phyloP scores from a whole-genome alignment of 2,113 vertebrate species.

The Serilophus lunatus region DNA sequence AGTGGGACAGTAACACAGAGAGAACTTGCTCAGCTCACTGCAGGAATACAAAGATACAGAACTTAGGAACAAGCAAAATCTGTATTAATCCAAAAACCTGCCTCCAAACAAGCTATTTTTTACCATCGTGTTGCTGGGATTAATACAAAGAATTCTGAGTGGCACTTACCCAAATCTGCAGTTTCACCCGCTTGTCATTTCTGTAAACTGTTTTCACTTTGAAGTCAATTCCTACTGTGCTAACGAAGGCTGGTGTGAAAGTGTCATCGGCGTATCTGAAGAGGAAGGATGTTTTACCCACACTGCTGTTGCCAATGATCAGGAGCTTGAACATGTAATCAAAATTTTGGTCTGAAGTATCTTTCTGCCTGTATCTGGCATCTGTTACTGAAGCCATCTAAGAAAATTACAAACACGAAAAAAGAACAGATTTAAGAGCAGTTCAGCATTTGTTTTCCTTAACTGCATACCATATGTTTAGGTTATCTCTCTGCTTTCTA shows the following conservation, averaged over 20 bases:
- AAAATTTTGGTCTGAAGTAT: constrained; percentile 97
- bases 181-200: constrained; percentile 95
- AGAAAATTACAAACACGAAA: constrained; percentile 33
- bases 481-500: background rate
- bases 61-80: background rate
- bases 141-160: background rate
- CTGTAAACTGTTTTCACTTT: constrained; percentile 98
- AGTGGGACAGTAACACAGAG: background rate
- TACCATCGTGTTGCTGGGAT: background rate
- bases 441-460: background rate
- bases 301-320: constrained; percentile 97
- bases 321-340: constrained; percentile 99
- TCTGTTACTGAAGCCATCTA: constrained; percentile 96
- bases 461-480: background rate
- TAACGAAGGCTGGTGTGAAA: constrained; percentile 95
- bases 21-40: background rate
- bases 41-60: background rate
- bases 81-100: background rate
- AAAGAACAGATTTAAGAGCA: constrained; percentile 43
- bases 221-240: constrained; percentile 98
- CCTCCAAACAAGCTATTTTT: background rate
- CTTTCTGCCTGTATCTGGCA: constrained; percentile 87
- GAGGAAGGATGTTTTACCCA: constrained; percentile 96
- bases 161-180: constrained; percentile 95
- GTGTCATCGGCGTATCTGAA: constrained; percentile 97